Evolutionary conservation across 2,797 vertebrate genomes (phyloP).

Genomic region (Setipinna tenuifilis): DNA sequence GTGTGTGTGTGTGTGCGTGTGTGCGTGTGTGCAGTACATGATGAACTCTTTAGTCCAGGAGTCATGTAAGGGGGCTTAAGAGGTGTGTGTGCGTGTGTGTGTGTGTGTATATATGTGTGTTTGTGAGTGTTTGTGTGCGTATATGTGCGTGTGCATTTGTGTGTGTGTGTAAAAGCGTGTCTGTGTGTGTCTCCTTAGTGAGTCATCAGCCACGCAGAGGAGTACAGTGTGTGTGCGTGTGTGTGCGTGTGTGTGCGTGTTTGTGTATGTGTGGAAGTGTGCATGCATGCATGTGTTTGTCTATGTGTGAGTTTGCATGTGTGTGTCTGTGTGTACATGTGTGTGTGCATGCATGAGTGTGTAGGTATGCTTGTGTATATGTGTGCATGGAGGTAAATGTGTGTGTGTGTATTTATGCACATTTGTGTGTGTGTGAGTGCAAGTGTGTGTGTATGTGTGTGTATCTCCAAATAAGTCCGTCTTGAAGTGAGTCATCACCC

Average conservation of each 20-base stretch:
- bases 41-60: not conserved
- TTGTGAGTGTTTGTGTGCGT: not conserved
- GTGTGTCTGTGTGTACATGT: not conserved
- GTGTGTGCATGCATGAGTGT: too few species aligned
- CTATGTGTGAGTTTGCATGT: not conserved
- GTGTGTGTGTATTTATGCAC: too few species aligned
- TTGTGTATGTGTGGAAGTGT: not conserved
- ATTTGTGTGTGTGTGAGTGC: too few species aligned
- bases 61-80: not conserved
- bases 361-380: too few species aligned
- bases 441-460: too few species aligned
- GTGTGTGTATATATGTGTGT: not conserved
- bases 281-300: not conserved
- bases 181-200: too few species aligned
- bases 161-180: too few species aligned
- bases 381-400: too few species aligned
- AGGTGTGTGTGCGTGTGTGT: not conserved
- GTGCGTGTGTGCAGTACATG: not conserved
- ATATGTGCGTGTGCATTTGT: not conserved
- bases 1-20: not conserved
- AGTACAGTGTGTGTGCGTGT: not conserved
- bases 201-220: too few species aligned
- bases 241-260: not conserved
- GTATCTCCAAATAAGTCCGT: too few species aligned
- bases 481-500: too few species aligned